phyloP scores from a whole-genome alignment of 2,113 vertebrate species.

The Gymnarchus niloticus region DNA sequence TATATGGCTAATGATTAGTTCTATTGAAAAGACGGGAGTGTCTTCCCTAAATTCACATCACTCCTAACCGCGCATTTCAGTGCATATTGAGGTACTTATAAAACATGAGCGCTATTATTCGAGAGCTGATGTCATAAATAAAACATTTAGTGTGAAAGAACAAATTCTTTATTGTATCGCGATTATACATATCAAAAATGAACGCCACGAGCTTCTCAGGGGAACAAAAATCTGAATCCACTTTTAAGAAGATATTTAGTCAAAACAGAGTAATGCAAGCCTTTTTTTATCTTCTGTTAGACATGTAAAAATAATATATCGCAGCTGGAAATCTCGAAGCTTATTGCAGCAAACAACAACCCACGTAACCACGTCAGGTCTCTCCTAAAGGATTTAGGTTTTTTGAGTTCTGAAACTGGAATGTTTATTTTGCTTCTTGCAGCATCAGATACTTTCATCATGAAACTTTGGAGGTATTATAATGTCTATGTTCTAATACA shows the following conservation, averaged over 20 bases:
- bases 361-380: neutral
- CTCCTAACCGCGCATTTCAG: neutral
- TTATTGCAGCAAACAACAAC: neutral
- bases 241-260: neutral
- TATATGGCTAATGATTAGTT: neutral
- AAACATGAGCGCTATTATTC: neutral
- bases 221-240: neutral
- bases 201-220: neutral
- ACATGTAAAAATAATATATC: neutral
- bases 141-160: neutral
- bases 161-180: neutral
- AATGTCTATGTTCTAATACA: neutral
- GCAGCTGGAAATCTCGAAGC: neutral
- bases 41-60: conserved; percentile 5
- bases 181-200: neutral
- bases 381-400: neutral
- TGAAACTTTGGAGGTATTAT: neutral
- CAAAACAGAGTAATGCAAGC: too few species aligned
- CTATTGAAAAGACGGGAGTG: neutral
- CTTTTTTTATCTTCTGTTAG: neutral
- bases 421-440: too few species aligned
- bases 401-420: neutral
- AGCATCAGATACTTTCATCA: neutral
- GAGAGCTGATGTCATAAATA: neutral
- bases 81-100: neutral